Evolutionary conservation across 2,797 vertebrate species (phyloP).

Genomic region (Coregonus sp.): DNA sequence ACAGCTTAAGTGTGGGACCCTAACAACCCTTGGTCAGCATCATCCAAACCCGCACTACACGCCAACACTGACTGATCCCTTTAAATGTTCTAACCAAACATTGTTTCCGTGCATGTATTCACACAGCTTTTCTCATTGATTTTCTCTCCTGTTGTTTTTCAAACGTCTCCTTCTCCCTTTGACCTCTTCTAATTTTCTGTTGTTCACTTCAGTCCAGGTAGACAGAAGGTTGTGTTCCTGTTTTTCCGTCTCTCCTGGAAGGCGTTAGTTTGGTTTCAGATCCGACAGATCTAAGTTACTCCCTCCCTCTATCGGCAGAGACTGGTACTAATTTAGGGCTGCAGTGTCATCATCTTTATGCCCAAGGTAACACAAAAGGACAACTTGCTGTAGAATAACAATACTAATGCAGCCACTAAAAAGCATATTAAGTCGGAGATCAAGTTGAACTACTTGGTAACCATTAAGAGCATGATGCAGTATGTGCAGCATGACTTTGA

Average conservation of each 20-base stretch:
- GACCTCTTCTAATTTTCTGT: constrained; percentile 45
- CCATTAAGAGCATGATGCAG: constrained; percentile 86
- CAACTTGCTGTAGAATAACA: constrained; percentile 81
- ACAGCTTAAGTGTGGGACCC: constrained; percentile 25
- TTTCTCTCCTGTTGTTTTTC: constrained; percentile 37
- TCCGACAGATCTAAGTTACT: constrained; percentile 65
- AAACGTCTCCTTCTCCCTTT: constrained; percentile 44
- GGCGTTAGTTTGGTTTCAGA: constrained; percentile 62
- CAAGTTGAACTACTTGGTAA: constrained; percentile 59
- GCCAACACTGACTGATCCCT: constrained; percentile 54
- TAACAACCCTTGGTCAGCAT: neutral
- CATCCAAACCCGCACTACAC: no score
- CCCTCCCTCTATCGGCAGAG: constrained; percentile 69
- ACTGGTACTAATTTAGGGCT: constrained; percentile 82
- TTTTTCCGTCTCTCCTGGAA: constrained; percentile 44
- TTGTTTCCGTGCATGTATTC: constrained; percentile 80
- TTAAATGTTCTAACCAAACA: constrained; percentile 75
- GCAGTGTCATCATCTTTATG: constrained; percentile 80
- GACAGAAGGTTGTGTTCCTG: constrained; percentile 58
- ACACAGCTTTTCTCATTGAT: constrained; percentile 55
- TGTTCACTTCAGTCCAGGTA: constrained; percentile 38
- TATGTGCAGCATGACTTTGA: constrained; percentile 81
- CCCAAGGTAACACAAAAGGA: constrained; percentile 85
- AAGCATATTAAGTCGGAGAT: constrained; percentile 79
- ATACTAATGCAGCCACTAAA: constrained; percentile 79